Percentiles rank a stretch among this genome's conserved stretches.
Evolutionary conservation across 2,888 invertebrate species (phyloP).

Genomic region (Lamproptera curius): DNA sequence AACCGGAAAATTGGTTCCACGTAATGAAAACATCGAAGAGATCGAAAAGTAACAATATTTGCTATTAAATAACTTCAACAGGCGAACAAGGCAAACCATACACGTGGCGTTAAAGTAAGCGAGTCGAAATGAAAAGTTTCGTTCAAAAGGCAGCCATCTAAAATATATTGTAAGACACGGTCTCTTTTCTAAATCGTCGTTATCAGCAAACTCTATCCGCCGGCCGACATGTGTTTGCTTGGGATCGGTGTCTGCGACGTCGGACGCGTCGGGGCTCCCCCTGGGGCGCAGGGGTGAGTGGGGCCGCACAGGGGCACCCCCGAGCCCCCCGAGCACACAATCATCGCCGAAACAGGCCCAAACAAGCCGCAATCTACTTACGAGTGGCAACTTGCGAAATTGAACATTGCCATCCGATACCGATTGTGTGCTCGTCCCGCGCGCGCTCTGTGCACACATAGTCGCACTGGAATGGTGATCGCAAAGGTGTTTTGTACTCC

Average conservation of each 20-base stretch:
- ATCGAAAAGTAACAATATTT: too few relatives aligned
- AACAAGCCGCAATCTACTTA: constrained; percentile 11
- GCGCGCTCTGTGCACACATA: constrained; percentile 4
- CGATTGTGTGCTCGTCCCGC: constrained; percentile 22
- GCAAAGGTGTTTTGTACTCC: too few relatives aligned
- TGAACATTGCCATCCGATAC: constrained; percentile 19
- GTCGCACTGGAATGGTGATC: too few relatives aligned
- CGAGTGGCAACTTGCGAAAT: constrained; percentile 16
- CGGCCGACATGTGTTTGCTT: not conserved
- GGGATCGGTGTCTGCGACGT: not conserved
- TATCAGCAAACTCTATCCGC: not conserved
- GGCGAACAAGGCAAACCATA: too few relatives aligned
- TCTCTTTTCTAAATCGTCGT: not conserved
- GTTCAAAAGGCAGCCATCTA: too few relatives aligned
- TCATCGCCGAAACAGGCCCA: constrained; percentile 2
- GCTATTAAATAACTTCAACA: too few relatives aligned
- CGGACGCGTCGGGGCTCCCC: not conserved
- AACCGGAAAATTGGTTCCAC: too few relatives aligned
- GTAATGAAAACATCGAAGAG: too few relatives aligned
- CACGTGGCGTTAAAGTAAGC: too few relatives aligned
- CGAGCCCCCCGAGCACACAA: constrained; percentile 5
- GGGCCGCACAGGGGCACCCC: not conserved
- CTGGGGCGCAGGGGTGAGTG: not conserved
- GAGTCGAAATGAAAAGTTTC: too few relatives aligned
- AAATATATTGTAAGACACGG: too few relatives aligned